Conservation (phyloP, 2,888 invertebrate species). For the Psylliodes chrysocephalus region DNA sequence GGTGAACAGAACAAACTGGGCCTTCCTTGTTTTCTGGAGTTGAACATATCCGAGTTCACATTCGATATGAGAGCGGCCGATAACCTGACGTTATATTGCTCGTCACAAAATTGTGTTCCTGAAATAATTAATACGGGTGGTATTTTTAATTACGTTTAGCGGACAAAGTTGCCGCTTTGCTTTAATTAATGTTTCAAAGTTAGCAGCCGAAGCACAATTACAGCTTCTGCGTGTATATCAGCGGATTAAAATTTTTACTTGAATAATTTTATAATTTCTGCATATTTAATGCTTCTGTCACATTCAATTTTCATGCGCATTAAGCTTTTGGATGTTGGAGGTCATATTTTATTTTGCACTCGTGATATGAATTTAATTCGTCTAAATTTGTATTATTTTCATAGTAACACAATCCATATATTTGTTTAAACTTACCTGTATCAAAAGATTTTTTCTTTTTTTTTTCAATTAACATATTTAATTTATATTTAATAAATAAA, state of each 20-base stretch:
- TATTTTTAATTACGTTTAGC: conserved; percentile 30
- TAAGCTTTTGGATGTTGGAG: too few relatives aligned
- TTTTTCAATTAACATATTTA: too few relatives aligned
- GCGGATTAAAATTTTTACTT: conserved; percentile 23
- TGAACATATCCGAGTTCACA: conserved; percentile 10
- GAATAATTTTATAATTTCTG: conserved; percentile 25
- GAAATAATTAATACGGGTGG: conserved; percentile 29
- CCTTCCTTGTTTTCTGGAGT: conserved; percentile 15
- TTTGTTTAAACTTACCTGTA: too few relatives aligned
- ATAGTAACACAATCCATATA: too few relatives aligned
- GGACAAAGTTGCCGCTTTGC: conserved; percentile 22
- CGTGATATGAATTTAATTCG: too few relatives aligned
- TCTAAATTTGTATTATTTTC: too few relatives aligned
- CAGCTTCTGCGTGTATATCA: conserved; percentile 17
- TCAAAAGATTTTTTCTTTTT: too few relatives aligned
- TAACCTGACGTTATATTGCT: conserved; percentile 21
- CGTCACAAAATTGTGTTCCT: conserved; percentile 29
- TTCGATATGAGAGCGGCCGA: conserved; percentile 16
- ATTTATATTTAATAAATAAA: too few relatives aligned
- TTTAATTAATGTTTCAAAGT: conserved; percentile 26
- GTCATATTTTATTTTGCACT: too few relatives aligned
- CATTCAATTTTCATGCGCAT: too few relatives aligned
- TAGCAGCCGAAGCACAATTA: conserved; percentile 18
- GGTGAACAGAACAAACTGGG: background rate
- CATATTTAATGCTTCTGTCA: conserved; percentile 10